Base-by-base conservation (phyloP, 2,888 invertebrate species). In the Caprella mutica region DNA sequence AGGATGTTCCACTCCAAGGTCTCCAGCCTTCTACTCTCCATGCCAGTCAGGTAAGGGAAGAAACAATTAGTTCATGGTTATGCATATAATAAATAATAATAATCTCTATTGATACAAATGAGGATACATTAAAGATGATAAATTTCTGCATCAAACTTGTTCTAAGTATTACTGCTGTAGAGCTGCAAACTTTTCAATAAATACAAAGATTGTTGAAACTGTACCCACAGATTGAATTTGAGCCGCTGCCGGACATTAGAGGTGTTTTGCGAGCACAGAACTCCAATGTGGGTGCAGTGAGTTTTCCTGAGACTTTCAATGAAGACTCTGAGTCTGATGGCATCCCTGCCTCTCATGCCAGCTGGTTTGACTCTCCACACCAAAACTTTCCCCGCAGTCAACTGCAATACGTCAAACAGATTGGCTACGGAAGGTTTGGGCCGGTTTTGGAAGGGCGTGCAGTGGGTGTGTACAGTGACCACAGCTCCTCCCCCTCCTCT, bases 351-450 rank as follows among this genome's bases (percentile, higher is more conserved):
- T 17, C 48, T 8, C n/a, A 19, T n/a, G 29, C 30, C 5, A 27
- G 30, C 48, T 48, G 48, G 48, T 48, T 29, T 29, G 48, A 30
- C 3, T 48, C 48, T 12, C 71, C 73, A 8, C 72, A 75, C 64
- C 77, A 76, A 64, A 81, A 84, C 71, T 83, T 87, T 69, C 83
- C 86, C 1, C 77, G 89, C 66, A 81, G 79, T 68, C 82, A 83
- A 69, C 74, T 90, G 66, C 84, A 86, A 71, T 90, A 88, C 72
- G 78, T 88, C 17, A 80, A 83, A 68, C 87, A 88, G 74, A 78
- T 88, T 59, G 87, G 86, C 2, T 79, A 81, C 65, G 87, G 88
- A 40, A 88, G 88, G 87, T 90, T 88, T 73, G 89, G 89, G 55
- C 82, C 77, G 82, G 86, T 86, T 17, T 82, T 88, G 4, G 84